phyloP scores from a whole-genome alignment of 64 coral and sea anemone species.

The Dendronephthya gigantea region DNA sequence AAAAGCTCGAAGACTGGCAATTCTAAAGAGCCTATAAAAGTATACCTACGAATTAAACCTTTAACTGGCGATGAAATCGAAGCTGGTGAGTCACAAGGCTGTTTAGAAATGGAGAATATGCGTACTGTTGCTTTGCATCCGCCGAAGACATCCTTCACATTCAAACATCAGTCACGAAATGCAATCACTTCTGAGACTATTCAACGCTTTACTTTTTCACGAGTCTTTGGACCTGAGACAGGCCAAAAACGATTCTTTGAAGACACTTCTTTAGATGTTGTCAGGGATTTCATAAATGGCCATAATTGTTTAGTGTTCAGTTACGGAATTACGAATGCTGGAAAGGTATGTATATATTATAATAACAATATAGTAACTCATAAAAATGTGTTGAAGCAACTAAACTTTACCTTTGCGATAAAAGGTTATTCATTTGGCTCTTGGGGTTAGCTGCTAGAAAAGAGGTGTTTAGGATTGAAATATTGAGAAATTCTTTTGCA shows the following conservation, averaged over 20 bases:
- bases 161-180: conserved; percentile 69
- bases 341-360: conserved; percentile 66
- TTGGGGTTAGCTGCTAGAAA: no score
- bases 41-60: conserved; percentile 60
- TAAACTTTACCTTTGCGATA: no score
- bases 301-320: conserved; percentile 93
- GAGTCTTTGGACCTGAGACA: conserved; percentile 58
- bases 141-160: conserved; percentile 77
- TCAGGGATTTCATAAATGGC: conserved; percentile 83
- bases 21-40: conserved; percentile 73
- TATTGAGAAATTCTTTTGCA: no score
- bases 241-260: conserved; percentile 86
- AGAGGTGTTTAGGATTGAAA: no score
- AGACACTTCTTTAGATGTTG: conserved; percentile 57
- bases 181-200: conserved; percentile 49
- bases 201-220: conserved; percentile 86
- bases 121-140: conserved; percentile 57
- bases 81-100: conserved; percentile 48
- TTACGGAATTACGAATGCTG: conserved; percentile 91
- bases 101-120: neutral
- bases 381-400: no score
- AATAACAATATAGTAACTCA: neutral
- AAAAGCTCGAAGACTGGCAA: conserved; percentile 24
- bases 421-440: no score
- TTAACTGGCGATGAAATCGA: conserved; percentile 57